Evolutionary conservation across 2,888 invertebrate species (phyloP), one percentile per base, ranked within the genome.

Genomic region (Chalcosyrphus nemorum): DNA sequence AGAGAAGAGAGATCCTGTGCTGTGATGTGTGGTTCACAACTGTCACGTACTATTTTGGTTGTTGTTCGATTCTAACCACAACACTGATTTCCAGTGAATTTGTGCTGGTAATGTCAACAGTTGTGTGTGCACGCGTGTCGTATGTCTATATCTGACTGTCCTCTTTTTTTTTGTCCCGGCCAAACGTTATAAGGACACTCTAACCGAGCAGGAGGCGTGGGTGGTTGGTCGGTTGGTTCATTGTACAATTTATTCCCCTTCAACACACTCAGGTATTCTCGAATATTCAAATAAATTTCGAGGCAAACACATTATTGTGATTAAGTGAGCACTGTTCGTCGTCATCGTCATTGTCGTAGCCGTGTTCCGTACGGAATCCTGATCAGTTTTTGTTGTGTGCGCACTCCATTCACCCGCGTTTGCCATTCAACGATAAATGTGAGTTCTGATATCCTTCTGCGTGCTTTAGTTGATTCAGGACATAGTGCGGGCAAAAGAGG

Each of bases 201-300:
- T 2, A 56, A 27, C 13, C 11, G 38, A 78, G 66, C 21, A n/a
- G n/a, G n/a, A n/a, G n/a, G 19, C 17, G 24, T 41, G 45, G 27
- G 32, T 66, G 54, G 32, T 35, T n/a, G n/a, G n/a, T n/a, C n/a
- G n/a, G 13, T 17, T 38, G 57, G n/a, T 32, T 32, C 32, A 50
- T 11, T 41, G 11, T 52, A 75, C 63, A 80, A 74, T 80, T 75
- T 70, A 80, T 80, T 43, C 63, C 59, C 45, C 32, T 15, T 15
- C 24, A 43, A 27, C 52, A 57, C 76, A 66, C 54, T 66, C 68
- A 68, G 63, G 80, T 80, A 70, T 75, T 80, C 54, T 43, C 56
- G 57, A 74, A 74, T 80, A 84, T 84, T 84, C 80, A 80, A 84
- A 84, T 84, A 84, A 84, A 84, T 80, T 84, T 78, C 74, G 80